Evolutionary conservation across 2,797 vertebrate genomes (phyloP), one percentile per base, ranked within the genome.

Genomic region (Galagoides demidoff): DNA sequence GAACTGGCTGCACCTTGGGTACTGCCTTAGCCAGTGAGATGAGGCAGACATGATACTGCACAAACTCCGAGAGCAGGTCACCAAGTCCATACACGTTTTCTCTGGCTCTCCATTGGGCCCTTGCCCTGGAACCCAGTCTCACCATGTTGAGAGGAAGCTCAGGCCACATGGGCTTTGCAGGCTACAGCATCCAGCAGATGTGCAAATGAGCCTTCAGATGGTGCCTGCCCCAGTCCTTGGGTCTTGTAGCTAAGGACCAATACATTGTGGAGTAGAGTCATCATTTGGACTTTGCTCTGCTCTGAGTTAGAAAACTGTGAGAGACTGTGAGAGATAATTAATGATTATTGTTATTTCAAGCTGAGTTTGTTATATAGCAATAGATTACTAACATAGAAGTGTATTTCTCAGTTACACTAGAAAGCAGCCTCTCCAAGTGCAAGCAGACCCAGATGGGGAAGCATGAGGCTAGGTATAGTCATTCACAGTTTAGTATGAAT

Each of bases 401-500:
- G 45, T 91, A 85, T 37, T 29, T 84, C 43, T 95, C 29, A 2
- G 10, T 25, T 93, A 57, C 23, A 22, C 27, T 83, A 82, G 74
- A 85, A 31, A 74, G n/a, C 23, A 81, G 31, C 29, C 34, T 57
- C 63, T 86, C n/a, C 70, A 81, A 91, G 31, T 73, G 37, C 57
- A 89, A 89, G 45, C 61, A 87, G 61, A 49, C 43, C 49, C 89
- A 92, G 85, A 92, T 43, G 64, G 52, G 39, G 31, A 82, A 76
- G 91, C 55, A n/a, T 52, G 61, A 90, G 61, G 13, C 16, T 71
- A 29, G 43, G 29, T 45, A 45, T 55, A 93, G 90, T 93, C 68
- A 78, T 89, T 90, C 49, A 77, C 94, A 89, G 57, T 89, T 91
- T 76, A 91, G 73, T 82, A 66, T 94, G 94, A 95, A 85, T 91